Percentiles rank a stretch among this genome's conserved stretches.
Evolutionary conservation across 2,113 vertebrate genomes (phyloP).

Genomic region (Hippopotamus amphibius): DNA sequence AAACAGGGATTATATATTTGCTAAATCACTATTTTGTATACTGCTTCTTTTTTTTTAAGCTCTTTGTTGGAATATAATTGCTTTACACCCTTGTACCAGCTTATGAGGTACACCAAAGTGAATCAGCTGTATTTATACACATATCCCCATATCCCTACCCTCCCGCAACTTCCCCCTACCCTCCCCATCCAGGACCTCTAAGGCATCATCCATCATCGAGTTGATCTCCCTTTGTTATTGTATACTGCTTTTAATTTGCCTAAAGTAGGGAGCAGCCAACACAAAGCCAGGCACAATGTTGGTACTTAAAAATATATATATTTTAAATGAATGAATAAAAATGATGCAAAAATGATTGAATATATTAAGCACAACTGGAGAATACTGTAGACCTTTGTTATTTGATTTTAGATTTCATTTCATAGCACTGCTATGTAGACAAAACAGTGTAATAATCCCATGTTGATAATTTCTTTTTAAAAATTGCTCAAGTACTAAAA

Average conservation of each 20-base stretch:
- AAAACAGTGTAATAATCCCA: not conserved
- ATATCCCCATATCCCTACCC: too few relatives aligned
- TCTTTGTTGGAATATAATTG: too few relatives aligned
- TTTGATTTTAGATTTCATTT: not conserved
- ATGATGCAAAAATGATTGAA: not conserved
- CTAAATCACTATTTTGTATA: not conserved
- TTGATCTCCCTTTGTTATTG: not conserved
- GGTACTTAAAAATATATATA: not conserved
- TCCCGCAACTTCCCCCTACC: too few relatives aligned
- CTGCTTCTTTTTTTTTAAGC: not conserved
- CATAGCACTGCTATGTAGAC: not conserved
- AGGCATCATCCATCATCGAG: too few relatives aligned
- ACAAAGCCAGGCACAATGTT: not conserved
- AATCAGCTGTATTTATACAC: too few relatives aligned
- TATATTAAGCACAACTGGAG: not conserved
- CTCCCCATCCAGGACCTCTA: too few relatives aligned
- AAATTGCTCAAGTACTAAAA: not conserved
- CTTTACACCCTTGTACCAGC: too few relatives aligned
- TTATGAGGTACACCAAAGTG: too few relatives aligned
- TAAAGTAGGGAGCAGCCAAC: not conserved
- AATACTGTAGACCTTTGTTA: not conserved
- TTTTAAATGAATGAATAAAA: constrained; percentile 1
- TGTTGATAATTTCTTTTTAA: not conserved
- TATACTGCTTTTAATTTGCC: not conserved
- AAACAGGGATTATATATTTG: not conserved